A percentile compares a stretch with the other conserved stretches of the same genome.
Evolutionary conservation across 2,888 invertebrate genomes (phyloP).

Genomic region (Diloba caeruleocephala): DNA sequence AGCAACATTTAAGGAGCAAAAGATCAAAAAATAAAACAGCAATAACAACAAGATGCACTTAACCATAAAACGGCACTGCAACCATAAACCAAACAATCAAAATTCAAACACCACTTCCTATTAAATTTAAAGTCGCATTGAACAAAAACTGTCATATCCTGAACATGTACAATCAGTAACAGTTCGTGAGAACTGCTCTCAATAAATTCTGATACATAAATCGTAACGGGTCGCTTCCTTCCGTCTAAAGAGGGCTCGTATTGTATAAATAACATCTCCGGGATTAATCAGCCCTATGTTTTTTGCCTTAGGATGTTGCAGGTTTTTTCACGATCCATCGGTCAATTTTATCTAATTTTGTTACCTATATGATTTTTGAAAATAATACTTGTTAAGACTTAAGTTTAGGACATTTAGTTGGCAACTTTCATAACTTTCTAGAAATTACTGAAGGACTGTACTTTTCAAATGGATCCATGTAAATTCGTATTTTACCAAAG

Average conservation of each 20-base stretch:
- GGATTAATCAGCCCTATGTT: conserved; percentile 14
- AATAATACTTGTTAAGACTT: too few species aligned
- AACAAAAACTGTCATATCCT: conserved; percentile 49
- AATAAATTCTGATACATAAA: conserved; percentile 44
- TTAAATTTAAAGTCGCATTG: conserved; percentile 16
- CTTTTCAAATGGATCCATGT: too few species aligned
- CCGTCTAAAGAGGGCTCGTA: conserved; percentile 34
- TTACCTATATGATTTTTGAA: too few species aligned
- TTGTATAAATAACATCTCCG: conserved; percentile 34
- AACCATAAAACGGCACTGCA: too few species aligned
- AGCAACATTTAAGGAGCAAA: too few species aligned
- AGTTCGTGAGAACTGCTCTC: conserved; percentile 62
- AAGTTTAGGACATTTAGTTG: too few species aligned
- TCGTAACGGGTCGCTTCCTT: conserved; percentile 63
- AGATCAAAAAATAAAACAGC: too few species aligned
- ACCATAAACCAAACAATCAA: background rate
- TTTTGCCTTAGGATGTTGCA: conserved; percentile 30
- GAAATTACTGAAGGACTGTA: too few species aligned
- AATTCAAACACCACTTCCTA: conserved; percentile 14
- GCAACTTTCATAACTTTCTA: too few species aligned
- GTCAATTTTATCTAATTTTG: conserved; percentile 4
- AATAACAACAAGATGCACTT: too few species aligned
- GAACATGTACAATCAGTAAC: conserved; percentile 31
- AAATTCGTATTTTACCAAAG: too few species aligned
- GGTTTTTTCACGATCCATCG: conserved; percentile 35